Evolutionary conservation across 2,113 vertebrate species (phyloP).

Genomic region (Vidua chalybeata): DNA sequence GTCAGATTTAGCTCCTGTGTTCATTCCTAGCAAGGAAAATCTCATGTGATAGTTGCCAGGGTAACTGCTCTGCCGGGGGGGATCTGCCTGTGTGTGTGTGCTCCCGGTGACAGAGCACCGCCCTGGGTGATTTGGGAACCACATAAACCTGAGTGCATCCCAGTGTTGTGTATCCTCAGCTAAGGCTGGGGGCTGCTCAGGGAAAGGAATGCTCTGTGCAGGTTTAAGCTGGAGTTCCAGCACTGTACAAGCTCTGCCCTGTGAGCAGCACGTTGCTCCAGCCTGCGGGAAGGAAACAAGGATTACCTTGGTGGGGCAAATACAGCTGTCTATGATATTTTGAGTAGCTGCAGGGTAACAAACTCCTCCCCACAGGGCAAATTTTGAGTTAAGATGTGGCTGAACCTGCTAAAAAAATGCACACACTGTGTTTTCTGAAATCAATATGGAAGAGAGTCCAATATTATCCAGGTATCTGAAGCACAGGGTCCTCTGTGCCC

Average conservation of each 20-base stretch:
- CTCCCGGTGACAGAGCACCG: background rate
- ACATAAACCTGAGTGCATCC: background rate
- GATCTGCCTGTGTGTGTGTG: background rate
- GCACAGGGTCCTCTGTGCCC: background rate
- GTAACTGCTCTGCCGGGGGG: conserved; percentile 43
- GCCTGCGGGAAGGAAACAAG: background rate
- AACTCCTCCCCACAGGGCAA: background rate
- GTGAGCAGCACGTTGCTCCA: background rate
- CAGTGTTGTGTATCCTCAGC: background rate
- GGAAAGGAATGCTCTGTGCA: background rate
- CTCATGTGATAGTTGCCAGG: conserved; percentile 44
- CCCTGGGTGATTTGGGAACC: background rate
- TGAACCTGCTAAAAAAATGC: background rate
- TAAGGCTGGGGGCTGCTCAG: background rate
- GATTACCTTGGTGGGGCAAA: background rate
- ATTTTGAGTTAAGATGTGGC: background rate
- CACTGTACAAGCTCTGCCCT: fast-evolving
- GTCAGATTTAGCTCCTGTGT: background rate
- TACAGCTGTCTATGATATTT: background rate
- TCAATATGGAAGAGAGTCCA: background rate
- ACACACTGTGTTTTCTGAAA: background rate
- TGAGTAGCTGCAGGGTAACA: background rate
- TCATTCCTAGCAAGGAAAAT: background rate
- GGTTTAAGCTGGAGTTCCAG: background rate
- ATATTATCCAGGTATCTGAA: background rate